phyloP scores from a whole-genome alignment of 2,113 vertebrate genomes.

The Anthoscopus minutus region DNA sequence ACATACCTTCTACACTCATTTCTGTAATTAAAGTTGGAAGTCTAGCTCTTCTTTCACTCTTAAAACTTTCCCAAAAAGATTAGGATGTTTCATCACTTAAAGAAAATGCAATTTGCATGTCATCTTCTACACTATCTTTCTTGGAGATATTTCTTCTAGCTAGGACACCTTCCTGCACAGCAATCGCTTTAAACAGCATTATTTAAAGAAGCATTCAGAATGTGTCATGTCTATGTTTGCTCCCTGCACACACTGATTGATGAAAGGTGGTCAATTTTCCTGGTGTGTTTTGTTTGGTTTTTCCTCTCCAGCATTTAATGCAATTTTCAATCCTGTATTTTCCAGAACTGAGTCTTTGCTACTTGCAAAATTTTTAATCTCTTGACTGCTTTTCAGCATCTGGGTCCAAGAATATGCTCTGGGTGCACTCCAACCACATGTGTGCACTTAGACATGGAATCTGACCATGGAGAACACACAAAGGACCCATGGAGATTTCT shows the following conservation, averaged over 20 bases:
- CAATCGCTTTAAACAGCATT: not conserved
- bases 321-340: not conserved
- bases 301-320: not conserved
- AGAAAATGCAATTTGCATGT: not conserved
- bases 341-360: not conserved
- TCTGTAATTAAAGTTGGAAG: not conserved
- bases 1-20: not conserved
- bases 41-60: not conserved
- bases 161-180: not conserved
- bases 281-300: not conserved
- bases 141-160: not conserved
- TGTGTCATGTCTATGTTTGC: rapidly evolving
- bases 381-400: not conserved
- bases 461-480: not conserved
- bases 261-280: not conserved
- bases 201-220: not conserved
- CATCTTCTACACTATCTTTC: not conserved
- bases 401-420: not conserved
- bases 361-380: not conserved
- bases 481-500: not conserved
- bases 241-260: not conserved
- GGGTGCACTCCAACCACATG: not conserved
- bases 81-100: not conserved
- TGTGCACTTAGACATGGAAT: not conserved
- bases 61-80: not conserved